A percentile compares a stretch with the other conserved stretches of the same genome.
These are phyloP conservation scores for Exephanes ischioxanthus DNA, from an alignment of 2,888 invertebrate genomes.

Conservation along the genomic window DNA sequence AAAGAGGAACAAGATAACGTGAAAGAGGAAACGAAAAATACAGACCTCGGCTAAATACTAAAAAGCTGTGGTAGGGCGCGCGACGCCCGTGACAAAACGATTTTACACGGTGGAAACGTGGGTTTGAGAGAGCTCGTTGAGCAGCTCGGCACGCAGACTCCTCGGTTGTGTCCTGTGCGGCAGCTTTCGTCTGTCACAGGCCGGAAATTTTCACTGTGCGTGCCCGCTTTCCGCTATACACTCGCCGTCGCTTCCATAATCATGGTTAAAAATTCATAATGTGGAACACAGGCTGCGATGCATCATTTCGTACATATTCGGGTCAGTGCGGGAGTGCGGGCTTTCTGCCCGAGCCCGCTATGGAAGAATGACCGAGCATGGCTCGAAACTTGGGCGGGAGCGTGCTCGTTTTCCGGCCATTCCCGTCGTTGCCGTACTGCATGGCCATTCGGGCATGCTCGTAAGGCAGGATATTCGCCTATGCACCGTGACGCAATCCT, in stretches of 20 bases:
- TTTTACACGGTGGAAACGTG: slow-evolving; percentile 54
- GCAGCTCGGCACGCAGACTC: slow-evolving; percentile 12
- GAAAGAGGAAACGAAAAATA: slow-evolving; percentile 20
- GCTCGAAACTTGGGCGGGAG: neutral
- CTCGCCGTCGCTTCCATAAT: slow-evolving; percentile 58
- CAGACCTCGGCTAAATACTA: slow-evolving; percentile 35
- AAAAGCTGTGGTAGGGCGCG: slow-evolving; percentile 46
- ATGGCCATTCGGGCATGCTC: neutral
- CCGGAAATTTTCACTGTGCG: slow-evolving; percentile 23
- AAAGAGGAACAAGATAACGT: slow-evolving; percentile 22
- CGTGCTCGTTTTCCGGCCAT: neutral
- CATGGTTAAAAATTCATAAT: slow-evolving; percentile 77
- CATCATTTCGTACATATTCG: slow-evolving; percentile 74
- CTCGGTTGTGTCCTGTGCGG: slow-evolving; percentile 9
- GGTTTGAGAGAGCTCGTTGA: slow-evolving; percentile 32
- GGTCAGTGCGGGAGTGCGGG: slow-evolving; percentile 66
- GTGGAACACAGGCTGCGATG: slow-evolving; percentile 70
- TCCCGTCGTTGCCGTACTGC: slow-evolving; percentile 16
- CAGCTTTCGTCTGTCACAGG: slow-evolving; percentile 45
- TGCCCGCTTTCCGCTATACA: neutral
- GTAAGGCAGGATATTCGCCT: neutral
- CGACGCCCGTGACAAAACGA: slow-evolving; percentile 57
- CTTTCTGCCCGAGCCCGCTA: slow-evolving; percentile 32
- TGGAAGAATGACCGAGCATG: neutral
- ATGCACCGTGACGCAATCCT: neutral